Evolutionary conservation across 2,113 vertebrate genomes (phyloP).

Genomic region (Tylochromis polylepis): DNA sequence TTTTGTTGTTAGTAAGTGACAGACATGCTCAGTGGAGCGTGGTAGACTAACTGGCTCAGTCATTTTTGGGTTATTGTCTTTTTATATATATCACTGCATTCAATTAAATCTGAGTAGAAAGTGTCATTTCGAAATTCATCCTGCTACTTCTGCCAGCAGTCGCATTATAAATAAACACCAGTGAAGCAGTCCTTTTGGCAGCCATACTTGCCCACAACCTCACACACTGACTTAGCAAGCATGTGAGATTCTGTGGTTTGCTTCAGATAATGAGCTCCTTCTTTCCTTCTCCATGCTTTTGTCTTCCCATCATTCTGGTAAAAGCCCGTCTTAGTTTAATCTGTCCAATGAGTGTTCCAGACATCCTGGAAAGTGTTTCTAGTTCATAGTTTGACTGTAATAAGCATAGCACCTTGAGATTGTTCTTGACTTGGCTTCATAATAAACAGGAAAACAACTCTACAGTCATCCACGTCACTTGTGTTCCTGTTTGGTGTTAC

Average conservation of each 20-base stretch:
- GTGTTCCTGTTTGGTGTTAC: background rate
- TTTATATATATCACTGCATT: background rate
- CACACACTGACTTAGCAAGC: background rate
- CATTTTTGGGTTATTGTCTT: background rate
- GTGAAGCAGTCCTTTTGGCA: background rate
- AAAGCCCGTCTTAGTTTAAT: background rate
- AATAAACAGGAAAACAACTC: background rate
- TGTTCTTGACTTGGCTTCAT: background rate
- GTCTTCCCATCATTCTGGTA: background rate
- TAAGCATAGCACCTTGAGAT: background rate
- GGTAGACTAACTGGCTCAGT: background rate
- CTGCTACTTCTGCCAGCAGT: background rate
- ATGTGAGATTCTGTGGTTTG: background rate
- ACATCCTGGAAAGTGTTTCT: background rate
- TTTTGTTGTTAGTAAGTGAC: background rate
- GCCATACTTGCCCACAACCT: background rate
- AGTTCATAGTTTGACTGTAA: background rate
- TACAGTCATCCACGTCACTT: background rate
- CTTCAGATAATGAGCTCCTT: background rate
- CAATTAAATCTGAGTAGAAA: background rate
- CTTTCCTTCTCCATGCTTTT: background rate
- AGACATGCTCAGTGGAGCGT: background rate
- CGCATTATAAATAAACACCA: background rate
- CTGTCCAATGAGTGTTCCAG: background rate
- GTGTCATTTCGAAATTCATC: background rate